These are phyloP conservation scores for Araneus ventricosus DNA, from an alignment of 1,140 invertebrate genomes.

Conservation along the genomic window DNA sequence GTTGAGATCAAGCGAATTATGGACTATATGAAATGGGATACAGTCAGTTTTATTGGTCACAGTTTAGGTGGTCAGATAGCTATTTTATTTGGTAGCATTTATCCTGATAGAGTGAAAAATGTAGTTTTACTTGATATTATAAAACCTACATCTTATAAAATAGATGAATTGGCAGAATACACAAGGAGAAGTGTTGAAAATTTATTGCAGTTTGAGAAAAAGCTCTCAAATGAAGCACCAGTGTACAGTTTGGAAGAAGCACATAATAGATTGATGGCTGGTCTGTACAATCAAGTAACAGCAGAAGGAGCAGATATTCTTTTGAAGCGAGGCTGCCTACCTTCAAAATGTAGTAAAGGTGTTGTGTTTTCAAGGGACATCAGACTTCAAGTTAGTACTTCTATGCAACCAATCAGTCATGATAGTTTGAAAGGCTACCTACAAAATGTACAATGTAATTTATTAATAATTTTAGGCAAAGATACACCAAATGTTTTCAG, in stretches of 20 bases:
- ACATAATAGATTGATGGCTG: constrained; percentile 76
- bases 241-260: constrained; percentile 75
- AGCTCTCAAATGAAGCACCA: constrained; percentile 44
- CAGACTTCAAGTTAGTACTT: constrained; percentile 27
- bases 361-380: constrained; percentile 75
- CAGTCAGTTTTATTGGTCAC: constrained; percentile 83
- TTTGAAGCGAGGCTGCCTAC: constrained; percentile 74
- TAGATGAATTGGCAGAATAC: constrained; percentile 42
- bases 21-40: constrained; percentile 88
- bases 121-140: constrained; percentile 82
- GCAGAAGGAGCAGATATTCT: constrained; percentile 72
- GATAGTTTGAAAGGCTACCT: constrained; percentile 51
- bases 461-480: constrained; percentile 88
- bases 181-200: constrained; percentile 61
- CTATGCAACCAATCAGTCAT: constrained; percentile 51
- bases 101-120: constrained; percentile 81
- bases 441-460: constrained; percentile 82
- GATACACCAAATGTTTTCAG: constrained; percentile 55
- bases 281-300: constrained; percentile 72
- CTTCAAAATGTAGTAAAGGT: constrained; percentile 70
- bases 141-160: constrained; percentile 78
- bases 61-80: constrained; percentile 79
- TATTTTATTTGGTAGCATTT: constrained; percentile 78
- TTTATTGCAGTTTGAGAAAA: constrained; percentile 65
- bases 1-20: constrained; percentile 86